These are phyloP conservation scores for Chesias legatella DNA, from an alignment of 2,888 invertebrate species.

Conservation along the genomic window DNA sequence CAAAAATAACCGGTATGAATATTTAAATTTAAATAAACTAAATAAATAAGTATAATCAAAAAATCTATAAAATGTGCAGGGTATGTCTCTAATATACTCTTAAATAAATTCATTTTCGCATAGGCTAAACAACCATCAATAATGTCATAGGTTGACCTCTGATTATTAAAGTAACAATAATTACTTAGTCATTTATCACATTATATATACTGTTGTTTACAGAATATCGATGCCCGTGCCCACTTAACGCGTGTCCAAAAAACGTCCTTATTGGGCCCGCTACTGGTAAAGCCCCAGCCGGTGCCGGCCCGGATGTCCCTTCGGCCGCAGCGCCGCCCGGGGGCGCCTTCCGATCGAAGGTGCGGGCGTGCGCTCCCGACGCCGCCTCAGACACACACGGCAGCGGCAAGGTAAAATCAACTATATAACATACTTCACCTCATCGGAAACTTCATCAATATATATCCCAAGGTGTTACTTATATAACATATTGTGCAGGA, in stretches of 20 bases:
- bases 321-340: conserved; percentile 69
- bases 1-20: no score
- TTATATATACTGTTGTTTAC: conserved; percentile 30
- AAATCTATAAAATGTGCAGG: no score
- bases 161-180: no score
- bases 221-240: conserved; percentile 89
- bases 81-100: no score
- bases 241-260: conserved; percentile 97
- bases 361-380: conserved; percentile 69
- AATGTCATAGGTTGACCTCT: no score
- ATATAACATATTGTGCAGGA: conserved; percentile 45
- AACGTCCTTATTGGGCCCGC: conserved; percentile 99
- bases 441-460: not conserved
- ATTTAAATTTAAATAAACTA: no score
- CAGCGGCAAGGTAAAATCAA: conserved; percentile 64
- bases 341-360: conserved; percentile 77
- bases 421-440: not conserved
- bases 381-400: conserved; percentile 65
- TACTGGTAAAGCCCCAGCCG: conserved; percentile 96
- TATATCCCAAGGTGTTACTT: not conserved
- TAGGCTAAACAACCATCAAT: no score
- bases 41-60: no score
- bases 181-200: not conserved
- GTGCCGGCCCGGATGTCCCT: conserved; percentile 79
- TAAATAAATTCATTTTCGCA: no score